Evolutionary conservation across 2,797 vertebrate species (phyloP).

Genomic region (Sebastolobus alascanus): DNA sequence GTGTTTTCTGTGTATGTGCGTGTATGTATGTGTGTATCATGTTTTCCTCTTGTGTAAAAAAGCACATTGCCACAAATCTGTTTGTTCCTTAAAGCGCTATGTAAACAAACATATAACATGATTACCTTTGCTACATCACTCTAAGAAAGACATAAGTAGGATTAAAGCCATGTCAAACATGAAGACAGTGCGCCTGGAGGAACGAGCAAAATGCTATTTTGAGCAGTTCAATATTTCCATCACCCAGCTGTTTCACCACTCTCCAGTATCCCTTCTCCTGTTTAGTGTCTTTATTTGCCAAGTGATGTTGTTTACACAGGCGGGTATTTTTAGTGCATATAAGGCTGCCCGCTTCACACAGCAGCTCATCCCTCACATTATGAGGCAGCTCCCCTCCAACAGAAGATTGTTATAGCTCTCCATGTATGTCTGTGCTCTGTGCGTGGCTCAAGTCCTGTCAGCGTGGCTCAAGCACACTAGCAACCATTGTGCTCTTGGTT

Average conservation of each 20-base stretch:
- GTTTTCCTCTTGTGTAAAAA: background rate
- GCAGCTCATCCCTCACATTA: slow-evolving; percentile 45
- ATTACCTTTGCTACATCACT: slow-evolving; percentile 64
- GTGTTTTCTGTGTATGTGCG: background rate
- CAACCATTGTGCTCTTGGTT: slow-evolving; percentile 17
- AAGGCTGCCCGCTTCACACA: slow-evolving; percentile 28
- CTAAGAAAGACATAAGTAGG: slow-evolving; percentile 7
- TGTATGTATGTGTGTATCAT: background rate
- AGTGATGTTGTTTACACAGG: slow-evolving; percentile 57
- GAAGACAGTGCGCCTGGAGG: slow-evolving; percentile 19
- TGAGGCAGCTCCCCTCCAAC: slow-evolving; percentile 22
- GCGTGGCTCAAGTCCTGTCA: slow-evolving; percentile 40
- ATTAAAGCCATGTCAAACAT: slow-evolving; percentile 50
- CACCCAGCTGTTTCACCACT: slow-evolving; percentile 21
- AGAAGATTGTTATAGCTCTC: slow-evolving; percentile 37
- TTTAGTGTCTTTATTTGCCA: slow-evolving; percentile 47
- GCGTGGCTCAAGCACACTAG: slow-evolving; percentile 21
- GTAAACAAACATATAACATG: slow-evolving; percentile 4
- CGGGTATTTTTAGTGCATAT: slow-evolving; percentile 69
- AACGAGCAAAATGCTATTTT: slow-evolving; percentile 20
- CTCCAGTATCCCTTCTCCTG: slow-evolving; percentile 7
- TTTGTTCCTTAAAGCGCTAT: background rate
- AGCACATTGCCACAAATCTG: slow-evolving; percentile 1
- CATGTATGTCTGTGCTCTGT: slow-evolving; percentile 19
- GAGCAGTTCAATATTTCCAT: slow-evolving; percentile 39